These are phyloP conservation scores for Solea senegalensis DNA, from an alignment of 2,113 vertebrate genomes.

Conservation along the genomic window DNA sequence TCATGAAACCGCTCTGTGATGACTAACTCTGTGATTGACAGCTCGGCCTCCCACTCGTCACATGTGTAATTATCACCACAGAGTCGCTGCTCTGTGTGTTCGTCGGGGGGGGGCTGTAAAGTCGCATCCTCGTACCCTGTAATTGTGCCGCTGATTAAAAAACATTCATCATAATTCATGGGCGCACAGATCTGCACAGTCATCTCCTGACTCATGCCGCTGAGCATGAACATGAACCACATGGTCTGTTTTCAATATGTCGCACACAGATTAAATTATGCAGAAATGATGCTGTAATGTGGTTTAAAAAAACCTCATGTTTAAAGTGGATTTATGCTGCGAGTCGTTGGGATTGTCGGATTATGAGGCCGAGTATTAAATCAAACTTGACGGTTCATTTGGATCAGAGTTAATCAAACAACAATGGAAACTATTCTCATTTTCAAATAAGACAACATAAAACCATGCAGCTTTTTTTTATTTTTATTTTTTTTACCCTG, in stretches of 20 bases:
- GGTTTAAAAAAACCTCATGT: constrained; percentile 15
- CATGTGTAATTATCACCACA: constrained; percentile 23
- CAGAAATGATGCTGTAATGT: not conserved
- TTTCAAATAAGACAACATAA: not conserved
- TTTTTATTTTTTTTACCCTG: too few species aligned
- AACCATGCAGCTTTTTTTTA: too few species aligned
- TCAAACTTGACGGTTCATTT: too few species aligned
- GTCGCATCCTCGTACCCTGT: constrained; percentile 3
- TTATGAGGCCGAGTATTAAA: too few species aligned
- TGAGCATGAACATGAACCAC: constrained; percentile 40
- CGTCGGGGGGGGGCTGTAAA: not conserved
- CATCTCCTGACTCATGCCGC: constrained; percentile 26
- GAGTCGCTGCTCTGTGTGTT: not conserved
- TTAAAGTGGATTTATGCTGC: constrained; percentile 15
- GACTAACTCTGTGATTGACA: constrained; percentile 49
- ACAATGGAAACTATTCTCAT: not conserved
- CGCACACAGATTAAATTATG: constrained; percentile 42
- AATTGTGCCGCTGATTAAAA: constrained; percentile 41
- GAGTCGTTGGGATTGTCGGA: not conserved
- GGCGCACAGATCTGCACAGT: constrained; percentile 31
- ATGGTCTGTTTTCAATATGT: constrained; percentile 44
- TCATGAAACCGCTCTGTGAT: constrained; percentile 1
- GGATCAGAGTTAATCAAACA: not conserved
- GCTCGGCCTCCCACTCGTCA: constrained; percentile 27
- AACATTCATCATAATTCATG: constrained; percentile 38